Evolutionary conservation across 2,797 vertebrate species (phyloP), one percentile per base, ranked within the genome.

Genomic region (Tolypeutes matacus): DNA sequence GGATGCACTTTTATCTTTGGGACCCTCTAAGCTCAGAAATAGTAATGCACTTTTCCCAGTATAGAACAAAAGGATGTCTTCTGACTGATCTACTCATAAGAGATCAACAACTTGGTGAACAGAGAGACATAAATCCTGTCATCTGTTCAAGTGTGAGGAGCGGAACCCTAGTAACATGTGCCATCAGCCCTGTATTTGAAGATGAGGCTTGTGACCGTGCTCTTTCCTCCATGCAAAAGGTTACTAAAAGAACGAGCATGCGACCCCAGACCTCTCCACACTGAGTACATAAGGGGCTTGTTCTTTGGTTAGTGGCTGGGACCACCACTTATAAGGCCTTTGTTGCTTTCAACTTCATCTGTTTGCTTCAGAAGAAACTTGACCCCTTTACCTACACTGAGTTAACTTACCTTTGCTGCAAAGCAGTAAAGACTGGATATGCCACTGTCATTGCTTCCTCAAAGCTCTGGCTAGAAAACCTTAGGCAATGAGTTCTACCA

Each of bases 61-160:
- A 96, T 93, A 96, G 93, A 97, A 96, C 95, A 97, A 84, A 58
- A 93, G 94, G 93, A 93, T 72, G 89, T 97, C 95, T 97, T 39
- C 98, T 98, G 89, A 97, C 98, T 97, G 97, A 96, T 97, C 96
- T 97, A 97, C 86, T 98, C 94, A 93, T 97, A 96, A 97, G 98
- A 98, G 98, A 98, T 96, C 94, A 91, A 96, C 97, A 98, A 97
- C 94, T 96, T 94, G 96, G 97, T 97, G 97, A 98, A 96, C 96
- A 97, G 92, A 98, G 94, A 86, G 98, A 97, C 94, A 97, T 97
- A 96, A 98, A 97, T 97, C 96, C 93, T 98, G 27, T 98, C 97
- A 95, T 98, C 93, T 96, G 95, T 97, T 88, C 92, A 93, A 95
- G 95, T 93, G 93, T 96, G 67, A 94, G 96, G 94, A 97, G 93